Evolutionary conservation across 2,888 invertebrate genomes (phyloP).

Genomic region (Spialia ferax): DNA sequence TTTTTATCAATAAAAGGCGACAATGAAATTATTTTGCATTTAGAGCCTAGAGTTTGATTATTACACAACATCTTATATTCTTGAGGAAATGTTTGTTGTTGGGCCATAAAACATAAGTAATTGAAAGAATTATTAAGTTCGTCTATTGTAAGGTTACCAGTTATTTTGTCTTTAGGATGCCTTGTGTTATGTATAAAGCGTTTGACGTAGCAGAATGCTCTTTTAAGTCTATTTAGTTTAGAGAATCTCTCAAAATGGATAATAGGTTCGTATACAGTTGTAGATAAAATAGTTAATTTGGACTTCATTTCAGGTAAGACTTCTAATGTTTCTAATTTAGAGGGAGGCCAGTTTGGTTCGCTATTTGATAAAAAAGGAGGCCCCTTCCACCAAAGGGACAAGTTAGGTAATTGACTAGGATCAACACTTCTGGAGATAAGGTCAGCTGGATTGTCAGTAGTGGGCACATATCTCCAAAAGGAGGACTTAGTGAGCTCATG

Average conservation of each 20-base stretch:
- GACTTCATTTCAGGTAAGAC: conserved; percentile 28
- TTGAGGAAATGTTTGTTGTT: conserved; percentile 34
- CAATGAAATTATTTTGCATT: conserved; percentile 23
- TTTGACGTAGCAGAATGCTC: conserved; percentile 39
- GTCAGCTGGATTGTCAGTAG: conserved; percentile 39
- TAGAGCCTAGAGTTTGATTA: neutral
- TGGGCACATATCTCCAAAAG: conserved; percentile 39
- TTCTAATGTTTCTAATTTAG: conserved; percentile 14
- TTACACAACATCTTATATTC: conserved; percentile 14
- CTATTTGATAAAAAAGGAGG: conserved; percentile 31
- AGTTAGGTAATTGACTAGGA: neutral
- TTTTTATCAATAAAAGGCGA: conserved; percentile 12
- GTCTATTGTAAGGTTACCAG: conserved; percentile 28
- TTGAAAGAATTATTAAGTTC: conserved; percentile 40
- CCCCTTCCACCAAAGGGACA: conserved; percentile 36
- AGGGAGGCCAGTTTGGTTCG: conserved; percentile 28
- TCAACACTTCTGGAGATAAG: conserved; percentile 39
- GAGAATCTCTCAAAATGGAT: conserved; percentile 35
- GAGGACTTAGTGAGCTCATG: conserved; percentile 8
- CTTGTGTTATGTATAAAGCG: conserved; percentile 41
- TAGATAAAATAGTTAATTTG: neutral
- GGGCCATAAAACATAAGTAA: conserved; percentile 36
- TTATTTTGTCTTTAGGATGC: conserved; percentile 35
- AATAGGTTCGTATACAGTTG: conserved; percentile 6
- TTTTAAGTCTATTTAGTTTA: conserved; percentile 35